phyloP scores from a whole-genome alignment of 2,113 vertebrate genomes.

The Oryzias melastigma region DNA sequence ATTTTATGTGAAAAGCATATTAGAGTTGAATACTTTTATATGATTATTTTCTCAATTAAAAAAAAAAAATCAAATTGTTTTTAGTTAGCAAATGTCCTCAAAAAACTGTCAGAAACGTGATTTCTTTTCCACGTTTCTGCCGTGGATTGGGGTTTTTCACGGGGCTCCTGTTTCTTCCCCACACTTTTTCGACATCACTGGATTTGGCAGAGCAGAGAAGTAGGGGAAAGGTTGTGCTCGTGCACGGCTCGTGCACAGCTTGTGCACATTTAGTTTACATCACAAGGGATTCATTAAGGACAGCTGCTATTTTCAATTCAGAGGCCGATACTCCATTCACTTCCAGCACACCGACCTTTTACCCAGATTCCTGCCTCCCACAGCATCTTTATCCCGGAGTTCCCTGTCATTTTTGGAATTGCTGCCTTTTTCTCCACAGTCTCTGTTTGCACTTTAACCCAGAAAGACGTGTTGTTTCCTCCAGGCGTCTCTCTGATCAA shows the following conservation, averaged over 20 bases:
- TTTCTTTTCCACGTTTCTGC: background rate
- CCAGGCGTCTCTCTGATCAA: conserved; percentile 25
- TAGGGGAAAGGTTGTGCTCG: conserved; percentile 54
- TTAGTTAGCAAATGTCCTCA: no score
- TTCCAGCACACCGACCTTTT: conserved; percentile 55
- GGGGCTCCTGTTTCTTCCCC: background rate
- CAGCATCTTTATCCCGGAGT: conserved; percentile 35
- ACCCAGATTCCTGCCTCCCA: conserved; percentile 54
- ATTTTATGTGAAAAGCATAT: no score
- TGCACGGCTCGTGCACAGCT: background rate
- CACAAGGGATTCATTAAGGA: conserved; percentile 35
- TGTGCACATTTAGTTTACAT: conserved; percentile 18
- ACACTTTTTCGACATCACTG: background rate
- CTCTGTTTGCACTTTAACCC: conserved; percentile 63
- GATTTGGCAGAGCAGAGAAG: conserved; percentile 29
- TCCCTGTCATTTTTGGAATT: conserved; percentile 5
- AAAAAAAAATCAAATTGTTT: no score
- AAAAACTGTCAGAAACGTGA: background rate
- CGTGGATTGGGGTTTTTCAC: background rate
- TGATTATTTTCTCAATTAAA: no score
- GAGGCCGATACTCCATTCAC: conserved; percentile 22
- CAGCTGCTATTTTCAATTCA: conserved; percentile 54
- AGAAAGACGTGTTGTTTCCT: conserved; percentile 34
- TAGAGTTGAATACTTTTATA: no score
- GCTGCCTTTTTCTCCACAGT: conserved; percentile 18